phyloP scores from a whole-genome alignment of 2,888 invertebrate genomes.

The Sycophila texana region DNA sequence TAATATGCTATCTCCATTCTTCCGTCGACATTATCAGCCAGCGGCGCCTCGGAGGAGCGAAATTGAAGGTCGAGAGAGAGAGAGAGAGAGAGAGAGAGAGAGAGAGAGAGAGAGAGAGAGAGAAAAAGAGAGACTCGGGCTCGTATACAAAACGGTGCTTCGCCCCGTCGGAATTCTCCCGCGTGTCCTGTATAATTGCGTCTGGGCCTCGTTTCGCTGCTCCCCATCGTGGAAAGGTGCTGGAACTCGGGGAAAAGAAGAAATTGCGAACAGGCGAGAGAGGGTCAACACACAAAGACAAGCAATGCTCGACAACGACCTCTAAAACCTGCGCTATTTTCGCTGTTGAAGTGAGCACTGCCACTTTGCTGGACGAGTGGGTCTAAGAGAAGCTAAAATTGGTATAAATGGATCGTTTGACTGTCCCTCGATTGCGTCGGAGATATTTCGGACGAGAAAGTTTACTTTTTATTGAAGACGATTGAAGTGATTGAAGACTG shows the following conservation, averaged over 20 bases:
- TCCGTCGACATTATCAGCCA: constrained; percentile 19
- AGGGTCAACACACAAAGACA: neutral
- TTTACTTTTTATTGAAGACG: no score
- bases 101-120: neutral
- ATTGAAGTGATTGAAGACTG: no score
- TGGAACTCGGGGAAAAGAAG: neutral
- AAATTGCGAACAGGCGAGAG: neutral
- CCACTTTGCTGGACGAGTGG: no score
- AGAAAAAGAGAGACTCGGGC: neutral
- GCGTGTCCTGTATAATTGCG: constrained; percentile 35
- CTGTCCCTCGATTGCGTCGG: no score
- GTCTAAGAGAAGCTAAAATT: neutral
- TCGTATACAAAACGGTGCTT: constrained; percentile 11
- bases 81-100: no score
- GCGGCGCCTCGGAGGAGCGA: neutral
- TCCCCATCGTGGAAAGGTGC: neutral
- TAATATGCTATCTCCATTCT: constrained; percentile 12
- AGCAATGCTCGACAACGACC: neutral
- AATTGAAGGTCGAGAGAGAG: constrained; percentile 36
- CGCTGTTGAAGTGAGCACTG: neutral
- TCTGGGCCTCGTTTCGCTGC: constrained; percentile 9
- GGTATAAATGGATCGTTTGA: no score
- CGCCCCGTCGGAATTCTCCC: neutral
- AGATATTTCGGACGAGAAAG: no score
- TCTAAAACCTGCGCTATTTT: neutral